Percentiles rank a stretch among this genome's conserved stretches.
phyloP scores from a whole-genome alignment of 2,888 invertebrate species.

The Patella ulyssiponensis region DNA sequence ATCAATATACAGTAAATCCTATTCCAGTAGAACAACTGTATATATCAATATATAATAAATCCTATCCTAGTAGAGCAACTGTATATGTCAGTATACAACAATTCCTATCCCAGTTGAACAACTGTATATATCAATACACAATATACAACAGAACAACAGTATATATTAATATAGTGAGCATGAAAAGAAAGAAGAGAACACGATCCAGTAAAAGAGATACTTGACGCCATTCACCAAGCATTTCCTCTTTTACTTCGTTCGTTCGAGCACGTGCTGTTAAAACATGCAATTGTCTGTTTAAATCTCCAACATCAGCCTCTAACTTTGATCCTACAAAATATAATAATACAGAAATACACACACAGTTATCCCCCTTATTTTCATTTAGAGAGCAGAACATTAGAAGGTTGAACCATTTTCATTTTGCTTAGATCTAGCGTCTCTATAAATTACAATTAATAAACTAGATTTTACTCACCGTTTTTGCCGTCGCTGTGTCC shows the following conservation, averaged over 20 bases:
- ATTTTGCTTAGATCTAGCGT: no score
- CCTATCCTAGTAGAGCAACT: slow-evolving; percentile 44
- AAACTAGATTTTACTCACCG: neutral
- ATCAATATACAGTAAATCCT: neutral
- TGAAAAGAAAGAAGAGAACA: slow-evolving; percentile 59
- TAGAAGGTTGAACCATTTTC: no score
- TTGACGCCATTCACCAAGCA: slow-evolving; percentile 62
- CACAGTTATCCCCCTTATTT: neutral
- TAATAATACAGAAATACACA: neutral
- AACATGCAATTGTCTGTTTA: slow-evolving; percentile 51
- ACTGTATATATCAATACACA: no score
- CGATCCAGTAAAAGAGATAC: slow-evolving; percentile 67
- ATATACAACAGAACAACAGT: slow-evolving; percentile 18
- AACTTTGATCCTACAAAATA: slow-evolving; percentile 38
- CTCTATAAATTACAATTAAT: no score
- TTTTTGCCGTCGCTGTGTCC: neutral
- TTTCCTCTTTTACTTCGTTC: slow-evolving; percentile 48
- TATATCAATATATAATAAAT: no score
- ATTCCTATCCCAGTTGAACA: no score
- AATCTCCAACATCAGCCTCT: slow-evolving; percentile 58
- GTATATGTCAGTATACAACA: no score
- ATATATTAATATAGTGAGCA: slow-evolving; percentile 56
- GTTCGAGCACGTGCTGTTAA: slow-evolving; percentile 47
- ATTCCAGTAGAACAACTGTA: slow-evolving; percentile 49
- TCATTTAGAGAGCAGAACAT: neutral